Evolutionary conservation across 2,888 invertebrate species (phyloP), one percentile per base, ranked within the genome.

Genomic region (Clepsis dumicolana): DNA sequence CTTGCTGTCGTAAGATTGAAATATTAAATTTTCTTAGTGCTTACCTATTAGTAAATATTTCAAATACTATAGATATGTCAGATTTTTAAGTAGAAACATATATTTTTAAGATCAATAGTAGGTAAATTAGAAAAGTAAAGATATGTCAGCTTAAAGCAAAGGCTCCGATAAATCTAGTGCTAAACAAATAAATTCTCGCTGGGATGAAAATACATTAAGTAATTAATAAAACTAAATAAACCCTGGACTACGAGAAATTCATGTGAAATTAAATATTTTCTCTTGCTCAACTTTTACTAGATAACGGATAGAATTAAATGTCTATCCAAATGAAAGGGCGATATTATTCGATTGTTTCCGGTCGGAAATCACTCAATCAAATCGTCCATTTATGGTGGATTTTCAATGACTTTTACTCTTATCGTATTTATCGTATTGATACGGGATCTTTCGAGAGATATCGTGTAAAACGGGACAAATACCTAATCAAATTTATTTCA

Each of bases 191-290:
- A 52, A 61, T 25, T 12, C 41, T 1, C 7, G 44, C 14, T 8
- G 16, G 38, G 18, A 44, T 41, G 8, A 57, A 41, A 27, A 44
- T 44, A 61, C 41, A 60, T 65, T 44, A 53, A 18, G 41, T 41
- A 29, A 57, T 32, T 57, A 50, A 60, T 41, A 65, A 53, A 52
- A 65, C 60, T 21, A 44, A 53, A 35, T 60, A 65, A 60, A 38
- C 57, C 50, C 1, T 25, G 57, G 21, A 38, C 16, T 25, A 12
- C 38, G 38, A 18, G n/a, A n/a, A 52, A 60, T 65, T 41, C 21
- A 38, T 7, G 21, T 41, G 52, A 65, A 59, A 60, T 41, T 41
- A 65, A 52, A 27, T 53, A 65, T 52, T 50, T 65, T 50, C 48
- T 25, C 25, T 25, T 27, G 21, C 16, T 16, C 44, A 44, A 16